Evolutionary conservation across 2,797 vertebrate species (phyloP), one percentile per base, ranked within the genome.

Genomic region (Synanceia verrucosa): DNA sequence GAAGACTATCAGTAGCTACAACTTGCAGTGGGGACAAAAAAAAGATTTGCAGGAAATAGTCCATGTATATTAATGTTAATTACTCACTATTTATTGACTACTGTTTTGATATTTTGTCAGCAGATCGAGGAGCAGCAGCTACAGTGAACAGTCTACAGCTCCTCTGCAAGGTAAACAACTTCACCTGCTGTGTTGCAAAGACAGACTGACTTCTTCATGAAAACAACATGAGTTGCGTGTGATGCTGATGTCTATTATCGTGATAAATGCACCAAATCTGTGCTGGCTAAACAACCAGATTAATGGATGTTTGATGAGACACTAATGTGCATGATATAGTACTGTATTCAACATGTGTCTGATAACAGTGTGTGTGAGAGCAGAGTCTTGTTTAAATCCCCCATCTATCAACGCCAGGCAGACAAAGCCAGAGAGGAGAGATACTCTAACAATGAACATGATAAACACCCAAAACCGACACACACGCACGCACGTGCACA

Each of bases 281-380:
- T 50, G 59, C 41, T n/a, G 47, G 46, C 44, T 39, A 71, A 59
- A 58, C 47, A 78, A 23, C 18, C 29, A 70, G 63, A 84, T 59
- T 66, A 81, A 74, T 68, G 58, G 48, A 57, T 9, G 53, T n/a
- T 41, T 68, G 29, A 77, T 72, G 76, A 73, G 75, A 81, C 60
- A 59, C 39, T 72, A 73, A 82, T 71, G 76, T 78, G 29, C 16
- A 59, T 71, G 62, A 75, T 62, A 48, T n/a, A 58, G 59, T 61
- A 33, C 46, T 65, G 56, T 57, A 83, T 63, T 84, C 56, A 71
- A 2, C 2, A 16, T 16, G 43, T 65, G 78, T 48, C 77, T 81
- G 69, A 71, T 80, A 67, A 77, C 11, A 10, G 34, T 50, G 9
- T 50, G 9, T 16, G 52, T 29, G 62, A 57, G 39, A 77, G 23